Conservation (phyloP, 2,888 invertebrate species). For the Caenorhabditis sulstoni region DNA sequence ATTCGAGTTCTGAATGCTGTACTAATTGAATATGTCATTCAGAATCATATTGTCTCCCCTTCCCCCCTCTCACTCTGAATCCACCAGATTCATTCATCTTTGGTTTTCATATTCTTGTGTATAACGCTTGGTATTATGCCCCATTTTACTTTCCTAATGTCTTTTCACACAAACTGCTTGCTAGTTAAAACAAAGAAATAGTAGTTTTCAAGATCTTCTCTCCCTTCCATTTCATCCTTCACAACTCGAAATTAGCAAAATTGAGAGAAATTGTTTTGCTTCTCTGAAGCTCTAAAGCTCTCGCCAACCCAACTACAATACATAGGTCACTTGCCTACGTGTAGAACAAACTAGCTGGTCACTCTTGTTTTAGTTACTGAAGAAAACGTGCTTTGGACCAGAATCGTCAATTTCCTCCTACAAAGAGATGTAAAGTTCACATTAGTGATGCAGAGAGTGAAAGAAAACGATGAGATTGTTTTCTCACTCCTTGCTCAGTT, state of each 20-base stretch:
- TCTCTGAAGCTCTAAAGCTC: no score
- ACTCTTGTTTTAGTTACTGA: no score
- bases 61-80: neutral
- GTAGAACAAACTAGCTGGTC: no score
- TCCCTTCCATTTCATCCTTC: no score
- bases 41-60: constrained; percentile 39
- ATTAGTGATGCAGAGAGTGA: constrained; percentile 37
- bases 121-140: no score
- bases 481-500: constrained; percentile 5
- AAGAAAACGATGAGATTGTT: constrained; percentile 17
- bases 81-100: constrained; percentile 33
- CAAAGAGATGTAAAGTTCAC: neutral
- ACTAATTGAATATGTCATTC: constrained; percentile 42
- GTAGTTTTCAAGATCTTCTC: no score
- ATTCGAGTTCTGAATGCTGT: constrained; percentile 40
- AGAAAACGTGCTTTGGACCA: neutral
- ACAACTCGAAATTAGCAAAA: no score
- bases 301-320: no score
- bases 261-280: no score
- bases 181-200: no score
- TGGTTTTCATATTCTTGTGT: constrained; percentile 1
- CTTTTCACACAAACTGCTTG: neutral
- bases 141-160: neutral
- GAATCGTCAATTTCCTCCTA: neutral
- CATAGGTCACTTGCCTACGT: no score